Evolutionary conservation across 64 coral and sea anemone species (phyloP), one percentile per base, ranked within the genome.

Genomic region (Stichodactyla mertensii): DNA sequence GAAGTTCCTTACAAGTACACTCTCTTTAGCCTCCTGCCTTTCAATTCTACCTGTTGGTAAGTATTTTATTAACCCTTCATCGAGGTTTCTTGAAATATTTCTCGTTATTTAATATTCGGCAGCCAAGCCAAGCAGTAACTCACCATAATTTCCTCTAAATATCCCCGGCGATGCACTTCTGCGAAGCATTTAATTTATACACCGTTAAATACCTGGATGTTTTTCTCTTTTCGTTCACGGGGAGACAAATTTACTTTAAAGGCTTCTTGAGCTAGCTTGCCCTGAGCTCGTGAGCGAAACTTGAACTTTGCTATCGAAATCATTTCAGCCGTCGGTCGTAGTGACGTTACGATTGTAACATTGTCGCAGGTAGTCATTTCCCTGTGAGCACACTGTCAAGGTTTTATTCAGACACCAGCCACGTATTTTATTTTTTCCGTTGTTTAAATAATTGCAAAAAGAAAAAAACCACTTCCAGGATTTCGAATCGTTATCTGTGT

Each of bases 161-260:
- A 9, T 74, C 69, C 24, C 12, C 69, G n/a, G 22, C 26, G 10
- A 26, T 4, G 69, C 23, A 27, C 27, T 74, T 13, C 69, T 74
- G 69, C 69, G 24, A 74, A 74, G 12, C 8, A 74, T 74, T 74
- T 6, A 11, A 28, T 11, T 74, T 31, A 58, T 31, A 26, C 7
- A 11, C 69, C 69, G 7, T 23, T 74, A 11, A 31, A 74, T n/a
- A 27, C 10, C 23, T 23, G 2, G 27, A 74, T 74, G 22, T 74
- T 74, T 14, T 27, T 10, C 24, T 74, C 27, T 31, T 31, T 74
- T 74, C 22, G 24, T 74, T 74, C 12, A 26, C 27, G 69, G 26
- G 78, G 51, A 81, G 78, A 54, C 78, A 55, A 54, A 81, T 81
- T 81, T 81, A 81, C 16, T 53, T 81, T 81, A 81, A 81, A 53